Evolutionary conservation across 2,797 vertebrate genomes (phyloP).

Genomic region (Chrysocyon brachyurus): DNA sequence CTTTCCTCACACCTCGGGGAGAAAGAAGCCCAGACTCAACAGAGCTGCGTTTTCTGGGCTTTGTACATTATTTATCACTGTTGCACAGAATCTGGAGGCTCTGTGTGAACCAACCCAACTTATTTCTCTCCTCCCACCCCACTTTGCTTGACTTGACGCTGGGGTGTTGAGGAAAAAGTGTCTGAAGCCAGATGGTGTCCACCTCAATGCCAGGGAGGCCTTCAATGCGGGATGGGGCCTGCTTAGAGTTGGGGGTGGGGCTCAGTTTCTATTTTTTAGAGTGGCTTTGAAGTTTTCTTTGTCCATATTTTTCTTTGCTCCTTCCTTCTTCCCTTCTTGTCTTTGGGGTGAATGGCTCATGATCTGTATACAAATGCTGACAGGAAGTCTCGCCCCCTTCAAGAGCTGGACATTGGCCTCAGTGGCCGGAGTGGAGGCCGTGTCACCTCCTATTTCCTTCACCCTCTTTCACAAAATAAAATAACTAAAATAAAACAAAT

Average conservation of each 20-base stretch:
- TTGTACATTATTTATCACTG: constrained; percentile 90
- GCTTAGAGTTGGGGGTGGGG: not conserved
- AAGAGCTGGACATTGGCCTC: not conserved
- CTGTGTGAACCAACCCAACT: constrained; percentile 89
- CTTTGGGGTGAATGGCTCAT: not conserved
- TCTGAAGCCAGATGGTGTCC: constrained; percentile 5
- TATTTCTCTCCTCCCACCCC: constrained; percentile 71
- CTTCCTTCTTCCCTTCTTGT: constrained; percentile 42
- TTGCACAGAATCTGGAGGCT: constrained; percentile 90
- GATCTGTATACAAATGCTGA: not conserved
- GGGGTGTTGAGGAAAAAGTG: constrained; percentile 39
- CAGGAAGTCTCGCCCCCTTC: not conserved
- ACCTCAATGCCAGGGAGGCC: not conserved
- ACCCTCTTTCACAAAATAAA: not conserved
- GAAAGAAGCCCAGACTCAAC: constrained; percentile 85
- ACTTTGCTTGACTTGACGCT: constrained; percentile 86
- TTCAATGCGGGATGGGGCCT: not conserved
- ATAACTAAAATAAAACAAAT: not conserved
- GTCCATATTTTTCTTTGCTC: not conserved
- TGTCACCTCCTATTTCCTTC: not conserved
- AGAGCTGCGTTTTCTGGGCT: constrained; percentile 87
- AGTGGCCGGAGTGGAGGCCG: not conserved
- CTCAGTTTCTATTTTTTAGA: not conserved
- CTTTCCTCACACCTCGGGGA: constrained; percentile 81
- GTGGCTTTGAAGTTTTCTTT: not conserved